Evolutionary conservation across 2,888 invertebrate species (phyloP).

Genomic region (Drosophila tripunctata): DNA sequence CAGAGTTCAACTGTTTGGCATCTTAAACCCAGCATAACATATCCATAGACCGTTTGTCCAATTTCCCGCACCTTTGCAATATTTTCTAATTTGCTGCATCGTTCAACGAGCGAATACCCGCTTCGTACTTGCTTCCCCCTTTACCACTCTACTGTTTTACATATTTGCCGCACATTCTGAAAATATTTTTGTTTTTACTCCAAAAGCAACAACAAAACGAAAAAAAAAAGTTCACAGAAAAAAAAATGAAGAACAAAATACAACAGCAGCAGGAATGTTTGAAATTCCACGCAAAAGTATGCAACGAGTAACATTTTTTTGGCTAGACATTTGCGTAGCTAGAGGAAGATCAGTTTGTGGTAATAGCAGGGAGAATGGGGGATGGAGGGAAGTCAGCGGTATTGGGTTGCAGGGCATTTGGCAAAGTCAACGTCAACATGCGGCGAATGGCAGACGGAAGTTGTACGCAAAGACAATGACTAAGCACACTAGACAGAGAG

Average conservation of each 20-base stretch:
- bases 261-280: conserved; percentile 63
- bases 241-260: conserved; percentile 27
- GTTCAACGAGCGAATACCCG: conserved; percentile 9
- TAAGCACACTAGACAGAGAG: conserved; percentile 60
- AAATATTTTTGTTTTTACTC: conserved; percentile 66
- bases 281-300: conserved; percentile 71
- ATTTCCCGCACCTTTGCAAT: conserved; percentile 43
- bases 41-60: conserved; percentile 30
- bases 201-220: conserved; percentile 16
- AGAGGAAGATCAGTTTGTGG: conserved; percentile 30
- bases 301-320: conserved; percentile 66
- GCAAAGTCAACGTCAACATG: conserved; percentile 65
- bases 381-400: neutral
- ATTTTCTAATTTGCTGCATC: conserved; percentile 57
- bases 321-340: conserved; percentile 69
- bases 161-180: conserved; percentile 59
- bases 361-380: neutral
- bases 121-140: neutral
- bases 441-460: conserved; percentile 70
- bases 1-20: conserved; percentile 1
- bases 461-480: conserved; percentile 77
- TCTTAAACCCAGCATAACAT: conserved; percentile 29
- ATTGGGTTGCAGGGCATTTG: conserved; percentile 48
- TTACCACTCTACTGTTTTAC: conserved; percentile 7
- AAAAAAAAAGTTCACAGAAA: conserved; percentile 11